phyloP scores from a whole-genome alignment of 2,797 vertebrate genomes.

The Hafferia zeledoni region DNA sequence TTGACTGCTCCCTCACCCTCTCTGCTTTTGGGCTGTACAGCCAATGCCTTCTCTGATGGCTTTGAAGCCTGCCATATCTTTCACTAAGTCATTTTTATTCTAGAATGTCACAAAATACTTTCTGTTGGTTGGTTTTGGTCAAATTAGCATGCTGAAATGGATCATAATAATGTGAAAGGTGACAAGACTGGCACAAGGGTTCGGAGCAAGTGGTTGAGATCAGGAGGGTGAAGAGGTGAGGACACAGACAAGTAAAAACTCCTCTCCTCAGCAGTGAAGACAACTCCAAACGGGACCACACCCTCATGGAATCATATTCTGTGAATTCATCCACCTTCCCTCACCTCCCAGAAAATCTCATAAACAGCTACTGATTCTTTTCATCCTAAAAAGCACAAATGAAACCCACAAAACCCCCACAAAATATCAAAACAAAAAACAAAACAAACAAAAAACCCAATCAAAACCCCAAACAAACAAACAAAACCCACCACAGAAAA shows the following conservation, averaged over 20 bases:
- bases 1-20: background rate
- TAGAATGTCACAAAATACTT: background rate
- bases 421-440: no score
- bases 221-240: background rate
- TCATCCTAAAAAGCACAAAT: background rate
- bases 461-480: background rate
- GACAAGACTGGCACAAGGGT: background rate
- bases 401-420: background rate
- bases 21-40: background rate
- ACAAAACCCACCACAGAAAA: background rate
- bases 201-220: background rate
- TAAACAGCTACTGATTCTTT: background rate
- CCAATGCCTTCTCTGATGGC: background rate
- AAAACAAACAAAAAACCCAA: background rate
- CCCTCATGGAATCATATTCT: background rate
- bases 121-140: background rate
- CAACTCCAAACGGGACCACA: accelerated
- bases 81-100: background rate
- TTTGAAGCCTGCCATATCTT: background rate
- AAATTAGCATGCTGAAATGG: background rate
- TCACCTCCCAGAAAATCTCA: background rate
- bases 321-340: background rate
- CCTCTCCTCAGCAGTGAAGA: background rate
- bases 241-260: background rate
- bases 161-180: background rate